Evolutionary conservation across 2,113 vertebrate genomes (phyloP).

Genomic region (Macrotis lagotis): DNA sequence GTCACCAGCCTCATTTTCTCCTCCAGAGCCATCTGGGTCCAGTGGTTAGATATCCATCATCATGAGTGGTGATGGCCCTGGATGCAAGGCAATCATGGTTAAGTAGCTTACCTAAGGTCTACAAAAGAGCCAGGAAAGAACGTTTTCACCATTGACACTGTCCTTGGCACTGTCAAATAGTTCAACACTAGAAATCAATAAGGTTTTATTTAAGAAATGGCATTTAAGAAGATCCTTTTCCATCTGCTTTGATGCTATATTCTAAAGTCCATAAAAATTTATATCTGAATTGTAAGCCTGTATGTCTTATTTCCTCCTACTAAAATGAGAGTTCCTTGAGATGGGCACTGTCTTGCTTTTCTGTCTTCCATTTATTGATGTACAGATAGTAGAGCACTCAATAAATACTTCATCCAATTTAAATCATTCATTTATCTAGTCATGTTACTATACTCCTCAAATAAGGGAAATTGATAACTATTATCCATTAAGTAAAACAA

Average conservation of each 20-base stretch:
- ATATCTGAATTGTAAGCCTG: background rate
- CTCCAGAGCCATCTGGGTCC: too few species aligned
- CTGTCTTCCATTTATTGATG: background rate
- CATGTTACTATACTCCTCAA: background rate
- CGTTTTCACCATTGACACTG: background rate
- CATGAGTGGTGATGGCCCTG: too few species aligned
- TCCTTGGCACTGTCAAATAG: background rate
- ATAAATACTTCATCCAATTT: background rate
- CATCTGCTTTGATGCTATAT: background rate
- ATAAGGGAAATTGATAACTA: background rate
- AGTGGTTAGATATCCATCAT: too few species aligned
- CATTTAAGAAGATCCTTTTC: background rate
- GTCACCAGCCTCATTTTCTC: too few species aligned
- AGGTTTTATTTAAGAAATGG: background rate
- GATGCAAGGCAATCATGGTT: too few species aligned
- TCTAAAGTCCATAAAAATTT: background rate
- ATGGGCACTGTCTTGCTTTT: background rate
- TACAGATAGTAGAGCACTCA: background rate
- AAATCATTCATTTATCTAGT: background rate
- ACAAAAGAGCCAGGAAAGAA: background rate
- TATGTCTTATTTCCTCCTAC: background rate
- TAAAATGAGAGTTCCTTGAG: background rate
- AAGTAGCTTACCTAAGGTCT: too few species aligned
- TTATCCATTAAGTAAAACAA: background rate
- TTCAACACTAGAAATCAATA: background rate